Evolutionary conservation across 2,797 vertebrate species (phyloP), one percentile per base, ranked within the genome.

Genomic region (Pipistrellus kuhlii): DNA sequence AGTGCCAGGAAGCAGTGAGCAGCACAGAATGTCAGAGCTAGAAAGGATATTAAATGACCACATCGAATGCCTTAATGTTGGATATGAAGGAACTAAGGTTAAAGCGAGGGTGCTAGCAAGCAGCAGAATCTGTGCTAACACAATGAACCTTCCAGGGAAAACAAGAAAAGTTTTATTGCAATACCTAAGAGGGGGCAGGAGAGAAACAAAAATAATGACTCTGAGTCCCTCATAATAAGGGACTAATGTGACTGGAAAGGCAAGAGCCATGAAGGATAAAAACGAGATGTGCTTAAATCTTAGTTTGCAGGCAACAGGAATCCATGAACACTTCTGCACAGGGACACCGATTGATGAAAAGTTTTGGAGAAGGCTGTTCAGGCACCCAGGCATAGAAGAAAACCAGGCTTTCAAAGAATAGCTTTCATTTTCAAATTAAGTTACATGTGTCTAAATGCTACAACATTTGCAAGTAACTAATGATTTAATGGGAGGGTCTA

Each of bases 391-490:
- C 8, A 30, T 1, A n/a, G 44, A 57, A 76, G 23, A 59, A 89
- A 84, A 78, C 25, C 73, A 25, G 69, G 64, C 38, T 88, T 85
- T 92, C 35, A 32, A 86, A 68, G 0, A 18, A 73, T 4, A 57
- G 72, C 27, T 62, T 73, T 59, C 62, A 80, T 66, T 93, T 91
- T 44, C 72, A 90, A 93, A 75, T 51, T 69, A 90, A 59, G 76
- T 57, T 77, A 17, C 51, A 12, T 72, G 35, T 72, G 27, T 89
- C 71, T 64, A 84, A 76, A 85, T 25, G 76, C 81, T 53, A 76
- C 25, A 66, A 64, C 8, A 20, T 81, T 68, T 85, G 18, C 57
- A 95, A 91, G 59, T 32, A 85, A 86, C 30, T 71, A 75, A 76
- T 20, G 21, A 82, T 76, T 88, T 80, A 75, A 62, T 59, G n/a